A percentile compares a stretch with the other conserved stretches of the same genome.
phyloP scores from a whole-genome alignment of 2,797 vertebrate species.

The Sternarchorhynchus goeldii region DNA sequence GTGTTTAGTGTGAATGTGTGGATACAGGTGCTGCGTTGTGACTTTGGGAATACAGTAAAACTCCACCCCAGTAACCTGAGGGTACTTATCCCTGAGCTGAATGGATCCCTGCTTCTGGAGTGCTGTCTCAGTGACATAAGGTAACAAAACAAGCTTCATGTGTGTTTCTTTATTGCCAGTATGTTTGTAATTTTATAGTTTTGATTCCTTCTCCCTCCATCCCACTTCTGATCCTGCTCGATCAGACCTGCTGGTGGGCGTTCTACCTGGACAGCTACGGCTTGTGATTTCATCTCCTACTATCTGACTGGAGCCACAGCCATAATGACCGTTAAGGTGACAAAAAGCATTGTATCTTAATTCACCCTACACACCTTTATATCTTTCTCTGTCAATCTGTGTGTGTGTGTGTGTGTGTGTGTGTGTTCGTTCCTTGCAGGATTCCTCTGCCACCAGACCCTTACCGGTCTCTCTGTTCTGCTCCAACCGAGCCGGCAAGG shows the following conservation, averaged over 20 bases:
- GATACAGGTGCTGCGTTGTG: slow-evolving; percentile 83
- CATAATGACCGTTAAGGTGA: slow-evolving; percentile 77
- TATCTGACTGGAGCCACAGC: slow-evolving; percentile 79
- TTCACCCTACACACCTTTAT: not conserved
- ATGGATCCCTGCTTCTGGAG: slow-evolving; percentile 76
- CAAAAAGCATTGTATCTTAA: not conserved
- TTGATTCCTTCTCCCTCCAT: not conserved
- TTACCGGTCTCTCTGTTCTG: slow-evolving; percentile 80
- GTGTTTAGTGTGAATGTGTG: not conserved
- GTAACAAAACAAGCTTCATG: slow-evolving; percentile 62
- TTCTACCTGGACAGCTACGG: slow-evolving; percentile 88
- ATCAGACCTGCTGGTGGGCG: slow-evolving; percentile 88
- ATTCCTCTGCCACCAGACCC: slow-evolving; percentile 65
- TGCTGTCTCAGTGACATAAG: slow-evolving; percentile 86
- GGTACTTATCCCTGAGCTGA: slow-evolving; percentile 76
- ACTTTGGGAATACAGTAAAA: slow-evolving; percentile 79
- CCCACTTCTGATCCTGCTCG: slow-evolving; percentile 24
- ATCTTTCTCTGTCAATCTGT: not conserved
- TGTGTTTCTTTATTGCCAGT: not conserved
- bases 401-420: not conserved
- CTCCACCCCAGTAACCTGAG: slow-evolving; percentile 75
- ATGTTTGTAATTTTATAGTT: not conserved
- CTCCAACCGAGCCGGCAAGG: slow-evolving; percentile 74
- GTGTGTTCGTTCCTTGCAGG: slow-evolving; percentile 67
- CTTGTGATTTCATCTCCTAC: slow-evolving; percentile 82